phyloP scores from a whole-genome alignment of 2,888 invertebrate genomes.

The Orthosia cruda region DNA sequence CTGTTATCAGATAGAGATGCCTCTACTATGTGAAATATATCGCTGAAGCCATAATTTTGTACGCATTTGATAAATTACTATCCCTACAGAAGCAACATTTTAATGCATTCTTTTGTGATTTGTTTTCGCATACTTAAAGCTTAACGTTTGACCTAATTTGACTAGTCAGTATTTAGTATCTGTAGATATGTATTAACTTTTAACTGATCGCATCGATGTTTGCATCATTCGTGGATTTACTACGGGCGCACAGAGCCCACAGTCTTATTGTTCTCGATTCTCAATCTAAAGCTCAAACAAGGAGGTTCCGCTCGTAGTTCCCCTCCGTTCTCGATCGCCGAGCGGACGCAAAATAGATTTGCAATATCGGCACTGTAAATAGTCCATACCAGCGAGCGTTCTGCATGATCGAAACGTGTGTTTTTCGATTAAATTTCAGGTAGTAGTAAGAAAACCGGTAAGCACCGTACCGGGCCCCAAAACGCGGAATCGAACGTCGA shows the following conservation, averaged over 20 bases:
- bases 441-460: constrained; percentile 87
- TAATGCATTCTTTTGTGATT: constrained; percentile 89
- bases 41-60: constrained; percentile 86
- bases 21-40: constrained; percentile 83
- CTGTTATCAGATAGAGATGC: constrained; percentile 87
- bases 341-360: constrained; percentile 57
- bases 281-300: constrained; percentile 39
- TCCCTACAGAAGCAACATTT: constrained; percentile 89
- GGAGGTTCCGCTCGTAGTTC: constrained; percentile 54
- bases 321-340: constrained; percentile 52
- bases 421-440: constrained; percentile 91
- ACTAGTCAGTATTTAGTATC: constrained; percentile 79
- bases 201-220: constrained; percentile 84
- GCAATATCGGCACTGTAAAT: constrained; percentile 84
- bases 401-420: constrained; percentile 92
- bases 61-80: constrained; percentile 84
- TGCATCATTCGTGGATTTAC: constrained; percentile 67
- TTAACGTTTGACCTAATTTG: constrained; percentile 86
- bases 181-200: constrained; percentile 85
- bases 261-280: constrained; percentile 38
- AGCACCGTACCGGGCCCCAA: constrained; percentile 78
- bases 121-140: constrained; percentile 87
- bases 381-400: constrained; percentile 88
- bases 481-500: constrained; percentile 75
- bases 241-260: constrained; percentile 34